phyloP scores from a whole-genome alignment of 2,797 vertebrate species.

The Enoplosus armatus region DNA sequence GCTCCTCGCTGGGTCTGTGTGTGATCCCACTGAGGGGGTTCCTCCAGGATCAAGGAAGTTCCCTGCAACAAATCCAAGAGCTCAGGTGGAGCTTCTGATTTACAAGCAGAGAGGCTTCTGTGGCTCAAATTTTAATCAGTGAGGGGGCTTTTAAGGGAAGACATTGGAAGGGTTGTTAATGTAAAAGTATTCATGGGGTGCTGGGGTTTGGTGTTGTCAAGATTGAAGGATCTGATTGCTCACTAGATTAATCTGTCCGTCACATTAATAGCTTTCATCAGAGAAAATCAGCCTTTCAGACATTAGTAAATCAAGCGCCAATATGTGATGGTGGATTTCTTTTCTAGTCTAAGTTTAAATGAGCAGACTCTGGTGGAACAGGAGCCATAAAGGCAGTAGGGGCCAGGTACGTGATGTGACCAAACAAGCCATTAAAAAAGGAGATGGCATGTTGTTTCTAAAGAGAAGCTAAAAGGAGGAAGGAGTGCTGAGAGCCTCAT shows the following conservation, averaged over 20 bases:
- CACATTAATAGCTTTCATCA: neutral
- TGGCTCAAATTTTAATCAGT: slow-evolving; percentile 4
- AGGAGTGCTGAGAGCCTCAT: neutral
- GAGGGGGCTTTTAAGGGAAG: neutral
- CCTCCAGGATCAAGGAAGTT: slow-evolving; percentile 19
- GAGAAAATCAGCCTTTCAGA: neutral
- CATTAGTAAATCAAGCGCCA: neutral
- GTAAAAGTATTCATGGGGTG: neutral
- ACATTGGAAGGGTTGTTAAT: neutral
- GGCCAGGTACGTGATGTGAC: neutral
- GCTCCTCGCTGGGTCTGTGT: slow-evolving; percentile 23
- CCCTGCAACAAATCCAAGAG: slow-evolving; percentile 17
- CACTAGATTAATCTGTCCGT: neutral
- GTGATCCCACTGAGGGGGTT: slow-evolving; percentile 22
- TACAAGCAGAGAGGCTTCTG: slow-evolving; percentile 2
- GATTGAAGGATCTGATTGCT: neutral
- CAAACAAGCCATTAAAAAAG: slow-evolving; percentile 7
- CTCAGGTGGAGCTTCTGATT: too few relatives aligned
- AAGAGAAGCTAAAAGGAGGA: slow-evolving; percentile 50
- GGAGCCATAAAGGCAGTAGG: slow-evolving; percentile 7
- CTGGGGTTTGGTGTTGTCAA: neutral
- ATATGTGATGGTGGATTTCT: neutral
- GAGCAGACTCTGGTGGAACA: neutral
- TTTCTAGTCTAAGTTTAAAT: neutral
- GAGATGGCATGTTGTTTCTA: slow-evolving; percentile 14